A percentile compares a stretch with the other conserved stretches of the same genome.
Conservation (phyloP, 2,888 invertebrate species). For the Danaus chrysippus region DNA sequence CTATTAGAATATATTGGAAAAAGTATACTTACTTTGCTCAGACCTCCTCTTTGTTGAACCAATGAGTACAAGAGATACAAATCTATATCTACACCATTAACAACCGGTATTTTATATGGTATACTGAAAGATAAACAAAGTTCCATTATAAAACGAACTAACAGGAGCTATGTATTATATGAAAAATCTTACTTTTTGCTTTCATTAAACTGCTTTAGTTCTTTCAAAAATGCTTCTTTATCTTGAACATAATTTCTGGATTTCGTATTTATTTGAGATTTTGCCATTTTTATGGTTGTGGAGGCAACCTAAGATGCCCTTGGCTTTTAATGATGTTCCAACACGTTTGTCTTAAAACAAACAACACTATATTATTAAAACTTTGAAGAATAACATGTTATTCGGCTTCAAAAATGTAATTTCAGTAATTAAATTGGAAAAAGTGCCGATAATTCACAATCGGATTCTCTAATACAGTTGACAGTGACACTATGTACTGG, state of each 20-base stretch:
- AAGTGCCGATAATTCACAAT: constrained; percentile 25
- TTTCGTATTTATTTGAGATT: constrained; percentile 72
- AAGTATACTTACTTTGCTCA: constrained; percentile 88
- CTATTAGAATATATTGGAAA: too few species aligned
- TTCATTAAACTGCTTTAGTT: constrained; percentile 94
- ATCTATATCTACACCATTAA: constrained; percentile 95
- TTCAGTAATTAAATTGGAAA: constrained; percentile 22
- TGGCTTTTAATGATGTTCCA: not conserved
- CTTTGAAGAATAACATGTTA: constrained; percentile 11
- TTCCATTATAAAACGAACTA: constrained; percentile 11
- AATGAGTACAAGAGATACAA: constrained; percentile 93
- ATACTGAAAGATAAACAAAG: constrained; percentile 74
- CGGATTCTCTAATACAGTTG: constrained; percentile 27
- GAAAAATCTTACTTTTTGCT: constrained; percentile 88
- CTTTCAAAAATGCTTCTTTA: constrained; percentile 88
- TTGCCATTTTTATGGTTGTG: constrained; percentile 59
- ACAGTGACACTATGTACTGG: constrained; percentile 31
- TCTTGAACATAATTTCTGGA: constrained; percentile 87
- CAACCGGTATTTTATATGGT: constrained; percentile 81
- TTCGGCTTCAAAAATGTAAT: constrained; percentile 15
- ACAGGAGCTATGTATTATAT: constrained; percentile 20
- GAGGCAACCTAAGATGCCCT: constrained; percentile 22
- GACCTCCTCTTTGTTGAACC: constrained; percentile 95
- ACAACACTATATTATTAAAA: constrained; percentile 1
- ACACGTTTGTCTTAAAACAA: constrained; percentile 8